phyloP scores from a whole-genome alignment of 1,140 invertebrate genomes.

The Drosophila virilis region DNA sequence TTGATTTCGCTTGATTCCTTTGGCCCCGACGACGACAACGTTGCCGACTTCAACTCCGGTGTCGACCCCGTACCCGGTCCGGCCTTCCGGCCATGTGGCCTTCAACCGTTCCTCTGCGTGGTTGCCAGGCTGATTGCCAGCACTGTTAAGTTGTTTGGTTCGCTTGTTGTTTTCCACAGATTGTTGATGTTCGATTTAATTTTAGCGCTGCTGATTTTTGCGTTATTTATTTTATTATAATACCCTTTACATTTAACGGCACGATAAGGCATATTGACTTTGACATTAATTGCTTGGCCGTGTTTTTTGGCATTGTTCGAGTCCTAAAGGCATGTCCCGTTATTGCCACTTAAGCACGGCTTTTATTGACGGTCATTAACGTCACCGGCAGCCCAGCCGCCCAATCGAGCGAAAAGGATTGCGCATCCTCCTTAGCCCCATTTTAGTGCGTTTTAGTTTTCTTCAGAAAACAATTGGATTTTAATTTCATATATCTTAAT shows the following conservation, averaged over 20 bases:
- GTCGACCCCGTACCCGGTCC: neutral
- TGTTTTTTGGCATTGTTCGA: constrained; percentile 33
- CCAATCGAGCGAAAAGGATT: constrained; percentile 24
- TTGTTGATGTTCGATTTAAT: constrained; percentile 82
- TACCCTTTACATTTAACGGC: constrained; percentile 81
- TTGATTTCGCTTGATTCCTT: constrained; percentile 74
- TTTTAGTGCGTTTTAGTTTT: constrained; percentile 12
- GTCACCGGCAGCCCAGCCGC: constrained; percentile 49
- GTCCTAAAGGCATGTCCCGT: constrained; percentile 6
- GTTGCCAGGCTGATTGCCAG: constrained; percentile 14
- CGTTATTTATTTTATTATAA: constrained; percentile 82
- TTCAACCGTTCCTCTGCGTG: neutral
- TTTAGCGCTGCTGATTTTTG: constrained; percentile 78
- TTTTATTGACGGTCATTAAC: constrained; percentile 82
- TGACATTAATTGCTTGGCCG: constrained; percentile 73
- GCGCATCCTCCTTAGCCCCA: neutral
- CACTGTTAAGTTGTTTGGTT: constrained; percentile 25
- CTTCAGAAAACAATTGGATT: neutral
- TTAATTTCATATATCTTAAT: constrained; percentile 1
- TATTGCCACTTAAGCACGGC: constrained; percentile 74
- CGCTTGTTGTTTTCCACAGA: constrained; percentile 63
- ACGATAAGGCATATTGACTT: constrained; percentile 81
- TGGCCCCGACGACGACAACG: constrained; percentile 10
- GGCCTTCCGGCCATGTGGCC: constrained; percentile 5
- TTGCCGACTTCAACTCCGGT: constrained; percentile 11